phyloP scores from a whole-genome alignment of 2,888 invertebrate genomes.

The Pedicia rivosa region DNA sequence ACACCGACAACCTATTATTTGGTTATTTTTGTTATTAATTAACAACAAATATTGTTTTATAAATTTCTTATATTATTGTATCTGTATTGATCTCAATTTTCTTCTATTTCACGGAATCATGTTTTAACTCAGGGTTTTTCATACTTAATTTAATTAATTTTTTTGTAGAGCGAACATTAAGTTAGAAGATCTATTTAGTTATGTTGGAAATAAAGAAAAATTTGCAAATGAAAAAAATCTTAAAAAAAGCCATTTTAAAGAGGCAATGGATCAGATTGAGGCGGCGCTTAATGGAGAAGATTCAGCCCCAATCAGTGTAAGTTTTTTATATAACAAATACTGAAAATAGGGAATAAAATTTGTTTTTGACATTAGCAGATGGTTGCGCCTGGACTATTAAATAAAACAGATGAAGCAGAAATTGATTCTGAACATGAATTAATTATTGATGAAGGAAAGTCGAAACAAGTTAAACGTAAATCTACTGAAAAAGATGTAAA shows the following conservation, averaged over 20 bases:
- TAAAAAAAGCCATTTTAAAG: slow-evolving; percentile 70
- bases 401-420: neutral
- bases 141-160: no score
- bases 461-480: no score
- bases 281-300: slow-evolving; percentile 49
- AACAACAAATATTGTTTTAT: no score
- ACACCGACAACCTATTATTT: no score
- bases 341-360: neutral
- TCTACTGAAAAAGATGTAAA: no score
- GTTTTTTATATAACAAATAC: neutral
- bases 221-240: slow-evolving; percentile 53
- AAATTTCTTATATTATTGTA: slow-evolving; percentile 9
- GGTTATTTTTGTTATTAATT: no score
- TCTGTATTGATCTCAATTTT: slow-evolving; percentile 8
- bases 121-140: no score
- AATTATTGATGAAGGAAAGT: slow-evolving; percentile 1
- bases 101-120: no score
- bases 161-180: slow-evolving; percentile 51
- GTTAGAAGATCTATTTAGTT: slow-evolving; percentile 72
- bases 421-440: neutral
- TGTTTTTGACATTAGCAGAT: neutral
- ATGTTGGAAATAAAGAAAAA: slow-evolving; percentile 57
- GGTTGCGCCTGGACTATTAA: no score
- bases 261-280: slow-evolving; percentile 79
- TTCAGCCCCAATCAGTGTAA: slow-evolving; percentile 27